Evolutionary conservation across 2,113 vertebrate species (phyloP), one percentile per base, ranked within the genome.

Genomic region (Globicephala melas): DNA sequence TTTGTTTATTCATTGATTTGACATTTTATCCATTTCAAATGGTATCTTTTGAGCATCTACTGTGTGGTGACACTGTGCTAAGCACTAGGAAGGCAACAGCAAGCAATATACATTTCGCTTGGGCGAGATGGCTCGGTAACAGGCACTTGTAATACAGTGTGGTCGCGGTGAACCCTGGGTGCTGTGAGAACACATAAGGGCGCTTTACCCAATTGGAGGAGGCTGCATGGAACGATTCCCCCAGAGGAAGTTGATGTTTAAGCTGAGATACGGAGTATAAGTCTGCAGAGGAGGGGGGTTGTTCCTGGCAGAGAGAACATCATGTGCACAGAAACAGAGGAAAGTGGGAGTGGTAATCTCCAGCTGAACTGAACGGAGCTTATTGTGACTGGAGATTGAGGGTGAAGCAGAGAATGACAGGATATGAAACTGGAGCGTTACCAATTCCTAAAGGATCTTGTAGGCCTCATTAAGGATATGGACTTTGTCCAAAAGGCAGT

Each of bases 401-500:
- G 55, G 10, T 73, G 60, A 89, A 83, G 74, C 87, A 88, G 73
- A 80, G 26, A 86, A 53, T 50, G 90, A 68, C 90, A 13, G 23
- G 84, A 86, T 84, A n/a, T 60, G 87, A 94, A 96, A 92, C 63
- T 94, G 47, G 95, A 95, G 81, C 88, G 14, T 74, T 70, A 70
- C 74, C 88, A 84, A 47, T 88, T 96, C 82, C 79, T 60, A 28
- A 55, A 89, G 89, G 73, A 81, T 41, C 73, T 26, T 28, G 25
- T 53, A 74, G 92, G 79, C 67, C 41, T 92, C 33, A 2, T 53
- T 44, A 86, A 74, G 38, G 36, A 33, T 71, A 94, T 95, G 87
- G 79, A 86, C 21, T 92, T 84, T 11, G 36, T 53, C 70, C 84
- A 92, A 47, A 89, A 87, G 60, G 70, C 76, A 70, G 4, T 55